Evolutionary conservation across 2,888 invertebrate genomes (phyloP), one percentile per base, ranked within the genome.

Genomic region (Lycaena phlaeas): DNA sequence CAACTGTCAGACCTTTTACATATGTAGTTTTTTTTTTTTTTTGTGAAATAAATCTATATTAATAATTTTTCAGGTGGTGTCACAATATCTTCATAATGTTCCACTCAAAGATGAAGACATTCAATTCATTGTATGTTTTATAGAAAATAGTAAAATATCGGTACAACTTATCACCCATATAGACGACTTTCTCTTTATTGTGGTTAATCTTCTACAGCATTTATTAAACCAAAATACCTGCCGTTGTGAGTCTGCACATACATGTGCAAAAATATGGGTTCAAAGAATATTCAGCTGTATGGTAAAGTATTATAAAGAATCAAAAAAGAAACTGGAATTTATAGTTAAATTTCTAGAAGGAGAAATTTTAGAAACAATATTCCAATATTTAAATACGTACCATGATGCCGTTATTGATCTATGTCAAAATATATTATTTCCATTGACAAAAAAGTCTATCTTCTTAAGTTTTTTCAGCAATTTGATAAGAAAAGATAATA

Each of bases 251-350:
- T n/a, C n/a, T n/a, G n/a, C n/a, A n/a, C 48, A 38, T 9, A 31
- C 26, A 2, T 58, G 61, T 29, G 22, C 22, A 7, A 2, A 5
- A 7, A 7, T 5, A 9, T 36, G 46, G 1, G 55, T 60, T 44
- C 48, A 65, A 40, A 68, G 54, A 53, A 50, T 81, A 27, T 48
- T 84, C 1, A 63, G 52, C 17, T 69, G 67, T 26, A 48, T 75
- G 0, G 43, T 60, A 2, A 72, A 68, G 48, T 72, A 68, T 45
- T 77, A 78, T 45, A 73, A 61, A 46, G 74, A 76, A 26, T 71
- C 69, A 2, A 82, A 77, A 40, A 81, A 70, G 40, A 84, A 82
- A 53, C 46, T 77, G 2, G 78, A 79, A 36, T 79, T 81, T 44
- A 68, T 78, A 0, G 40, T 60, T 1, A 77, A 78, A 49, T 48